Percentiles rank a stretch among this genome's conserved stretches.
Evolutionary conservation across 2,888 invertebrate species (phyloP).

Genomic region (Ethmia dodecea): DNA sequence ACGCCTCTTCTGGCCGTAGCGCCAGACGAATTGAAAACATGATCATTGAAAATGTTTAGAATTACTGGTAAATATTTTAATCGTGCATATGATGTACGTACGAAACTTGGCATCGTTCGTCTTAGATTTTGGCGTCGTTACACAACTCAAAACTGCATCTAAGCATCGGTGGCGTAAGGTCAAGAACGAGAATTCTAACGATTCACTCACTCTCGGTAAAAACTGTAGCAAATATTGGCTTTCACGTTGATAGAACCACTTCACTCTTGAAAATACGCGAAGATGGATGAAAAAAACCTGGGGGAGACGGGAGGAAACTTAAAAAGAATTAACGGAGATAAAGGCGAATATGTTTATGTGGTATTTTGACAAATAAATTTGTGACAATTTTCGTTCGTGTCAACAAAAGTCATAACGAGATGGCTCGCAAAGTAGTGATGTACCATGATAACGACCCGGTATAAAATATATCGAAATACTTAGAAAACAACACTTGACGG

Average conservation of each 20-base stretch:
- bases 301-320: conserved; percentile 49
- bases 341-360: conserved; percentile 55
- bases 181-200: conserved; percentile 52
- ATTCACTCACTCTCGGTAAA: conserved; percentile 37
- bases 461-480: no score
- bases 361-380: conserved; percentile 70
- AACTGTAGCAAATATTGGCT: conserved; percentile 3
- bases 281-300: conserved; percentile 40
- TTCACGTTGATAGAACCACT: conserved; percentile 14
- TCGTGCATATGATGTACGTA: conserved; percentile 31
- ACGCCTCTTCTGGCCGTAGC: neutral
- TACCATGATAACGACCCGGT: no score
- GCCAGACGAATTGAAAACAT: neutral
- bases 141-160: conserved; percentile 62
- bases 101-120: conserved; percentile 58
- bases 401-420: conserved; percentile 15
- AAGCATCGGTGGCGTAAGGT: conserved; percentile 60
- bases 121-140: conserved; percentile 64
- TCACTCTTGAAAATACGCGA: conserved; percentile 24
- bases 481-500: no score
- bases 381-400: conserved; percentile 43
- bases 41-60: neutral
- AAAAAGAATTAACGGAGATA: conserved; percentile 58
- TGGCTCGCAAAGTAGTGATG: no score
- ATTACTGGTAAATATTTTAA: conserved; percentile 21